Evolutionary conservation across 1,140 invertebrate species (phyloP).

Genomic region (Proctacanthus coquilletti): DNA sequence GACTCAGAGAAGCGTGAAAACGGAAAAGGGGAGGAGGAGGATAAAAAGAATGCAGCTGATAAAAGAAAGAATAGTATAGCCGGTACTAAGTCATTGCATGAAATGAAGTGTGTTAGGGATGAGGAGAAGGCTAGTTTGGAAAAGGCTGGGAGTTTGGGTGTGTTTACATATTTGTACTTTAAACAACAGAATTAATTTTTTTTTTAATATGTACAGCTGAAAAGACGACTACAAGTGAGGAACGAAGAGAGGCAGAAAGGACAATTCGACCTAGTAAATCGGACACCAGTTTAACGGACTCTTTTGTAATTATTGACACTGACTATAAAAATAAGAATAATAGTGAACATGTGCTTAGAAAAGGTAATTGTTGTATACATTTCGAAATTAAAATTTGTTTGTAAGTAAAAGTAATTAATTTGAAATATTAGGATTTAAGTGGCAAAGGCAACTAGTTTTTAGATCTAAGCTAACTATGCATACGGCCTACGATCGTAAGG

Average conservation of each 20-base stretch:
- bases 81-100: constrained; percentile 26
- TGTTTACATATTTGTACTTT: neutral
- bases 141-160: neutral
- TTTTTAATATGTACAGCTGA: constrained; percentile 8
- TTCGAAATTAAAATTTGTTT: constrained; percentile 3
- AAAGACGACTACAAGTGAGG: constrained; percentile 26
- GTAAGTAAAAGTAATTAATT: constrained; percentile 1
- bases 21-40: constrained; percentile 9
- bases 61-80: constrained; percentile 21
- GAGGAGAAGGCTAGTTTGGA: constrained; percentile 8
- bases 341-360: constrained; percentile 43
- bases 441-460: constrained; percentile 85
- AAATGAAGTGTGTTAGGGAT: constrained; percentile 25
- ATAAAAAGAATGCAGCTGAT: constrained; percentile 1
- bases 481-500: constrained; percentile 91
- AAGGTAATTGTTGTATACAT: constrained; percentile 29
- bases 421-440: constrained; percentile 54
- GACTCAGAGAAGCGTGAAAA: constrained; percentile 52
- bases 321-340: constrained; percentile 24
- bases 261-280: constrained; percentile 65
- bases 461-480: constrained; percentile 97
- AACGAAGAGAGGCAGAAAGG: constrained; percentile 20
- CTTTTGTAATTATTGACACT: constrained; percentile 62
- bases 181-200: neutral
- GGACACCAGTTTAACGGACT: constrained; percentile 79